These are phyloP conservation scores for Eupsittula cactorum DNA, from an alignment of 2,113 vertebrate species.

Conservation along the genomic window DNA sequence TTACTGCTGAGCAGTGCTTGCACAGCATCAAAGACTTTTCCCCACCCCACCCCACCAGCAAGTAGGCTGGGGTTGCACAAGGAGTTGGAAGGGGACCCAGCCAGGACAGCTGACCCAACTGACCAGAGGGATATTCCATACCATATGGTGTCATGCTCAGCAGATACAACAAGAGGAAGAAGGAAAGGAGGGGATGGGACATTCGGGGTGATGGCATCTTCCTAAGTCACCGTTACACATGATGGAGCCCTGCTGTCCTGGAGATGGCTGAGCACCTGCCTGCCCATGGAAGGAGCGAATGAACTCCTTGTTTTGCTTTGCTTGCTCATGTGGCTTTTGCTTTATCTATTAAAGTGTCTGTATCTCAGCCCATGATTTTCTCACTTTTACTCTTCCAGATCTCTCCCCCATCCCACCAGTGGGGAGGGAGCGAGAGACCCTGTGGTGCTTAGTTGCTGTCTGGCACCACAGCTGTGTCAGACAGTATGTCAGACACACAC, in stretches of 20 bases:
- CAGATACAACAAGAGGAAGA: neutral
- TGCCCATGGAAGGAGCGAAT: neutral
- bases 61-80: neutral
- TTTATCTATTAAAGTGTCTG: neutral
- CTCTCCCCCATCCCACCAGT: no score
- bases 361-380: neutral
- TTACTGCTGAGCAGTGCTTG: neutral
- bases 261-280: no score
- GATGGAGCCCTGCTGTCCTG: neutral
- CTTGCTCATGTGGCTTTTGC: neutral
- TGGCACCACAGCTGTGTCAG: neutral
- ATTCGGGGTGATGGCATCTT: neutral
- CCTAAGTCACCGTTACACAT: neutral
- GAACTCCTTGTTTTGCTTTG: neutral
- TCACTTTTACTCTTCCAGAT: neutral
- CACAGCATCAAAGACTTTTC: neutral
- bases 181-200: neutral
- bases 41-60: neutral
- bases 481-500: neutral
- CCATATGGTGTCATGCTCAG: neutral
- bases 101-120: neutral
- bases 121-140: neutral
- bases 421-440: neutral
- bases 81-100: neutral
- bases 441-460: neutral